Percentiles rank a stretch among this genome's conserved stretches.
Conservation (phyloP, 1,140 invertebrate genomes). For the Micrasema minimum region DNA sequence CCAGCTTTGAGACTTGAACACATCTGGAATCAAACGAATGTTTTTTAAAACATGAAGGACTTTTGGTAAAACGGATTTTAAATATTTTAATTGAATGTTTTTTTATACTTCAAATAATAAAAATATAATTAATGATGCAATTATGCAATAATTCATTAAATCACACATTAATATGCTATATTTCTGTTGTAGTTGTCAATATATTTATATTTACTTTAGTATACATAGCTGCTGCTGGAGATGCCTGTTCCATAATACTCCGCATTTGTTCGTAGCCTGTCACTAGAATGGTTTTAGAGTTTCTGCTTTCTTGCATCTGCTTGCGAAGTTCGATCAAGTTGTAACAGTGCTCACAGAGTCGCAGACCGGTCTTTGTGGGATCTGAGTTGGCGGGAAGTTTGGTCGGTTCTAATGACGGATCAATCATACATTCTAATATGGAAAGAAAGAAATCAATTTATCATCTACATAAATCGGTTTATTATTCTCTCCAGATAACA, state of each 20-base stretch:
- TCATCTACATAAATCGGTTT: too few relatives aligned
- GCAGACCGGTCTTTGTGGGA: slow-evolving; percentile 68
- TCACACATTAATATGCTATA: too few relatives aligned
- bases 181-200: too few relatives aligned
- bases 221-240: slow-evolving; percentile 83
- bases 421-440: slow-evolving; percentile 65
- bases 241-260: slow-evolving; percentile 79
- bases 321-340: slow-evolving; percentile 84
- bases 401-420: slow-evolving; percentile 61
- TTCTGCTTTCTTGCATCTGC: slow-evolving; percentile 82
- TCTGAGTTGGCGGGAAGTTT: slow-evolving; percentile 41
- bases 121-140: too few relatives aligned
- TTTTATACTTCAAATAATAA: too few relatives aligned
- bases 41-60: slow-evolving; percentile 11
- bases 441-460: background rate
- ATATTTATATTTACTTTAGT: slow-evolving; percentile 75
- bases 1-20: slow-evolving; percentile 76
- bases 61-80: too few relatives aligned
- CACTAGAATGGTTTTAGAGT: slow-evolving; percentile 80
- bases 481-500: too few relatives aligned
- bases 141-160: too few relatives aligned
- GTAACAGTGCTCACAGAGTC: slow-evolving; percentile 87
- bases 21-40: slow-evolving; percentile 66
- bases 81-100: too few relatives aligned
- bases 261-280: slow-evolving; percentile 86